Evolutionary conservation across 2,797 vertebrate genomes (phyloP).

Genomic region (Cetoscarus ocellatus): DNA sequence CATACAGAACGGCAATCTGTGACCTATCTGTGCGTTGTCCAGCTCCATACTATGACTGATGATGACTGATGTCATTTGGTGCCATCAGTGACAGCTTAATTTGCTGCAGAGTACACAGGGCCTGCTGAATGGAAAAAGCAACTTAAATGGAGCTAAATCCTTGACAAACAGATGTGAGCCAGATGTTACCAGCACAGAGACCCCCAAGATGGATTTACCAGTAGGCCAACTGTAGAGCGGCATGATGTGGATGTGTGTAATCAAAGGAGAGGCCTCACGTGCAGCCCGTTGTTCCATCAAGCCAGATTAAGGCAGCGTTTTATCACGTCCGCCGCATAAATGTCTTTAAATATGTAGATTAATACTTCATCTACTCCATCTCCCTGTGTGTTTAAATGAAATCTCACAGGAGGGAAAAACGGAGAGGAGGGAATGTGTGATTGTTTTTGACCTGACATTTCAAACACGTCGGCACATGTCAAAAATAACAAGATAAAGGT

Average conservation of each 20-base stretch:
- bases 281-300: slow-evolving; percentile 68
- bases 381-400: slow-evolving; percentile 3
- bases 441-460: background rate
- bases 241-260: slow-evolving; percentile 67
- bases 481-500: background rate
- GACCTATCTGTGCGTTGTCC: slow-evolving; percentile 22
- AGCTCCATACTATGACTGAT: slow-evolving; percentile 8
- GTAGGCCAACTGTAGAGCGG: slow-evolving; percentile 48
- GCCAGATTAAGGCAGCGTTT: slow-evolving; percentile 65
- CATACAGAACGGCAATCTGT: background rate
- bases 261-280: slow-evolving; percentile 67
- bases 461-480: slow-evolving; percentile 1
- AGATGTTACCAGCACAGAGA: slow-evolving; percentile 80
- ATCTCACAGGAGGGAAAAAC: background rate
- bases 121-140: slow-evolving; percentile 73
- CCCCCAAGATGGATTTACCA: slow-evolving; percentile 72
- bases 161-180: slow-evolving; percentile 83
- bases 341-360: slow-evolving; percentile 34
- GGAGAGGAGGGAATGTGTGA: background rate
- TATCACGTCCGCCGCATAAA: slow-evolving; percentile 35
- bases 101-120: slow-evolving; percentile 58
- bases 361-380: background rate
- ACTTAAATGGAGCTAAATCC: slow-evolving; percentile 84
- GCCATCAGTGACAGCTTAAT: slow-evolving; percentile 75
- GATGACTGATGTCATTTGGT: slow-evolving; percentile 68